These are phyloP conservation scores for Brachypodius melanocephalos DNA, from an alignment of 2,113 vertebrate species.

Conservation along the genomic window DNA sequence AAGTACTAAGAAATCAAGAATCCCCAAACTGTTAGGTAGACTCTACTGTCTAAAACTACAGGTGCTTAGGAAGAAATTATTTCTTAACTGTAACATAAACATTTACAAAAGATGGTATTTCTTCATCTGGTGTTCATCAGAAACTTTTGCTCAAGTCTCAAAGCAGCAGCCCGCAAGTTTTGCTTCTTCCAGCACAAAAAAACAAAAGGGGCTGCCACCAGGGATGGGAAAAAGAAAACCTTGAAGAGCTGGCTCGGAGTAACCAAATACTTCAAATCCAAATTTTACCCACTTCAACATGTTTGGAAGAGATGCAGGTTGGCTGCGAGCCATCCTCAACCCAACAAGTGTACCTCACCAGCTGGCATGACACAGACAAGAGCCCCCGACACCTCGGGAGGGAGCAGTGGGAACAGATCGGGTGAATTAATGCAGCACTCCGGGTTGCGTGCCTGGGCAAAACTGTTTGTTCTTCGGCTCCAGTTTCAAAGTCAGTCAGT, in stretches of 20 bases:
- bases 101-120: neutral
- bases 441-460: neutral
- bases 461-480: neutral
- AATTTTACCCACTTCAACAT: constrained; percentile 48
- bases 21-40: neutral
- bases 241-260: constrained; percentile 24
- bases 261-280: constrained; percentile 43
- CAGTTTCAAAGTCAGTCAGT: constrained; percentile 10
- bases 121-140: constrained; percentile 35
- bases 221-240: constrained; percentile 16
- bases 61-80: constrained; percentile 27
- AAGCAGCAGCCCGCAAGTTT: neutral
- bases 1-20: neutral
- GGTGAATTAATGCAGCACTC: constrained; percentile 16
- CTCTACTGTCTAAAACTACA: neutral
- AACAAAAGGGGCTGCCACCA: neutral
- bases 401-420: constrained; percentile 10
- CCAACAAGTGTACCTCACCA: constrained; percentile 42
- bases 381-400: constrained; percentile 26
- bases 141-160: constrained; percentile 23
- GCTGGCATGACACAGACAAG: constrained; percentile 50
- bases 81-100: constrained; percentile 29
- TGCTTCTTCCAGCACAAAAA: constrained; percentile 24
- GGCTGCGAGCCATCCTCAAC: constrained; percentile 12
- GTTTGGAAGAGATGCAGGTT: constrained; percentile 43